Evolutionary conservation across 2,888 invertebrate genomes (phyloP), one percentile per base, ranked within the genome.

Genomic region (Arrhopalites spinosus): DNA sequence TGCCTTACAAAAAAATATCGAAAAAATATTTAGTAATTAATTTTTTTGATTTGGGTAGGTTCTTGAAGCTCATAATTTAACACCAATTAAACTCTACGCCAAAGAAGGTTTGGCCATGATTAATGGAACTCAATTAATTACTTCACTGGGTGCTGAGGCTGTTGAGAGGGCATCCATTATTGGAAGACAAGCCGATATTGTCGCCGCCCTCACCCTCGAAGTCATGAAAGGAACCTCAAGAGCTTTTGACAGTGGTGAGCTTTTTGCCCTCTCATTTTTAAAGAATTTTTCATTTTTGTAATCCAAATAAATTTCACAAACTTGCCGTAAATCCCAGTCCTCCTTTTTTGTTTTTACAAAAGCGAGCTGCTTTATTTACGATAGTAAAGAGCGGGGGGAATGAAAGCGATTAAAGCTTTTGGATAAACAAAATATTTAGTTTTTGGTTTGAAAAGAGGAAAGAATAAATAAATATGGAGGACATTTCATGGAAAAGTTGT

Each of bases 111-210:
- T 91, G 27, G 88, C 90, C 0, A 84, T 91, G 77, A 89, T 91
- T 81, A 91, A 91, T 84, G 91, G 90, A 53, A 91, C 91, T 15
- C 90, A 91, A 83, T 85, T 91, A 78, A 90, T 91, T 64, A 88
- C 90, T 13, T 88, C 90, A 13, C 85, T 91, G 27, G 90, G 90
- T 53, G 89, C 89, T 15, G 89, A 90, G 85, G 90, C 89, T 5
- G 86, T 90, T 1, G 89, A 90, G 83, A 84, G 90, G 79, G 88
- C 90, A 0, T 86, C 86, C 61, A 86, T 86, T 75, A 88, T 90
- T 72, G 88, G 89, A 1, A 85, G 88, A 75, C 90, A 66, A n/a
- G 90, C 90, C 0, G 90, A 90, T 83, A 87, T 91, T 8, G 88
- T 90, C 13, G 89, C 90, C 0, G 89, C 90, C 0, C 84, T 91